Percentiles rank a stretch among this genome's conserved stretches.
phyloP scores from a whole-genome alignment of 2,888 invertebrate species.

The Lasioglossum villosulum region DNA sequence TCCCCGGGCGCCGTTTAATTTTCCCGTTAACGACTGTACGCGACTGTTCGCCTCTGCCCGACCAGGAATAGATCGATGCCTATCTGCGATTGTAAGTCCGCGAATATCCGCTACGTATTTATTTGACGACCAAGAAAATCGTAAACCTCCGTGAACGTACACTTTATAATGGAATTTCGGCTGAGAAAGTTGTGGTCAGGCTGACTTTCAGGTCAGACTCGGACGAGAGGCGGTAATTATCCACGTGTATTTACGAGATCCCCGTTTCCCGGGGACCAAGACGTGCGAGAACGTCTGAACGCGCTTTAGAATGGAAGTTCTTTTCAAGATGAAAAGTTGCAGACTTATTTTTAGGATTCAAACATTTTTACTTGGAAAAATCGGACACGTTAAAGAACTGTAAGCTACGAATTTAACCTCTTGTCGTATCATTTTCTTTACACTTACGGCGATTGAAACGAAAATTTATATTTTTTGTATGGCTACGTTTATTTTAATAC shows the following conservation, averaged over 20 bases:
- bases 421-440: no score
- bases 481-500: no score
- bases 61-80: neutral
- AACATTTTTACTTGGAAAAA: neutral
- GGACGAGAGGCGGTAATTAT: neutral
- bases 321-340: neutral
- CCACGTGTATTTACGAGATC: neutral
- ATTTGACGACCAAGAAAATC: neutral
- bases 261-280: neutral
- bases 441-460: no score
- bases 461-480: no score
- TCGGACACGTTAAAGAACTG: no score
- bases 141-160: neutral
- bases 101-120: neutral
- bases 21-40: conserved; percentile 36
- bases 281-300: no score
- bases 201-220: neutral
- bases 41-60: conserved; percentile 15
- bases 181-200: neutral
- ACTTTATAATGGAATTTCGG: neutral
- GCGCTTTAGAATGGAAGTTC: neutral
- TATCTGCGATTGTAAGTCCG: neutral
- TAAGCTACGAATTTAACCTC: no score
- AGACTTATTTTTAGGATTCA: neutral
- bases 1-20: conserved; percentile 36